A percentile compares a stretch with the other conserved stretches of the same genome.
Evolutionary conservation across 2,113 vertebrate species (phyloP).

Genomic region (Cariama cristata): DNA sequence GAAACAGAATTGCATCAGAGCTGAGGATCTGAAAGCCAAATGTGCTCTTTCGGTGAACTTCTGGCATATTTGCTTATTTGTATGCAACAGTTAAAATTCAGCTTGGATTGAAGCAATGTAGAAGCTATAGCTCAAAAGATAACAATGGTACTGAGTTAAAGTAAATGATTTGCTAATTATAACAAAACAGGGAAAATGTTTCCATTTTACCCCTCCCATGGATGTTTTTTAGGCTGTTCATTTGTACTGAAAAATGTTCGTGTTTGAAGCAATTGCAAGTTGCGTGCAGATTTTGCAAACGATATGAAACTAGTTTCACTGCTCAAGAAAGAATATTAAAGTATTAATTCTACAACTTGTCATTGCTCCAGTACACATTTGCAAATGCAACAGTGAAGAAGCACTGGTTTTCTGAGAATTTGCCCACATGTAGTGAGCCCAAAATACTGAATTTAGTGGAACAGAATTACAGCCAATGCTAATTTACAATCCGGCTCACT

Average conservation of each 20-base stretch:
- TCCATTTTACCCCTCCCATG: background rate
- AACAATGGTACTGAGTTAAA: conserved; percentile 17
- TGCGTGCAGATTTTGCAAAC: conserved; percentile 36
- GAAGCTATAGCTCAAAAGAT: conserved; percentile 34
- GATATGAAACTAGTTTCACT: conserved; percentile 7
- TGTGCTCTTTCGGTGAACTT: background rate
- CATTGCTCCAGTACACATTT: conserved; percentile 5
- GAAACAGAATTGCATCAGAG: background rate
- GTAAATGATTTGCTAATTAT: conserved; percentile 59
- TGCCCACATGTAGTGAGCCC: background rate
- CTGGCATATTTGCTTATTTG: background rate
- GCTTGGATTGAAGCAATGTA: background rate
- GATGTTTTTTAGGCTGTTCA: conserved; percentile 14
- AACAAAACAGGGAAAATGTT: background rate
- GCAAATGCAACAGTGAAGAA: conserved; percentile 25
- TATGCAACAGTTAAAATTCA: conserved; percentile 4
- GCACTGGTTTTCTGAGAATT: background rate
- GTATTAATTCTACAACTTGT: conserved; percentile 61
- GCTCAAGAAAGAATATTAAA: conserved; percentile 51
- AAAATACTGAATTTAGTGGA: conserved; percentile 20
- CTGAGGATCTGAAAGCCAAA: background rate
- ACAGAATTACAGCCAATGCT: conserved; percentile 7
- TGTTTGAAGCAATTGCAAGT: conserved; percentile 20
- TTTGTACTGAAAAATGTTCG: conserved; percentile 54
- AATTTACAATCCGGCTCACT: background rate